Evolutionary conservation across 2,888 invertebrate species (phyloP).

Genomic region (Actias luna): DNA sequence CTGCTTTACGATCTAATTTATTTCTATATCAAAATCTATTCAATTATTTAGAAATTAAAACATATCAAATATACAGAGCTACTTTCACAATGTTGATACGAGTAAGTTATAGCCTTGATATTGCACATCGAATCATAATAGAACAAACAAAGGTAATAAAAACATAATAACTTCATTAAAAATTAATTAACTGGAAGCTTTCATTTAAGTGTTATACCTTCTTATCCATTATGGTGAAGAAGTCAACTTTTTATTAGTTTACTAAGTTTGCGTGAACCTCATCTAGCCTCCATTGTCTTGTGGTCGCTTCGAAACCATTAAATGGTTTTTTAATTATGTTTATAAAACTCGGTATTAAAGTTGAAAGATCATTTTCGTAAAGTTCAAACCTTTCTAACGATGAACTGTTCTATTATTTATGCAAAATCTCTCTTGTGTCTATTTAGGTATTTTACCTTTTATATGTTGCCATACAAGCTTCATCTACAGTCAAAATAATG

Average conservation of each 20-base stretch:
- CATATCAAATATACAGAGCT: no score
- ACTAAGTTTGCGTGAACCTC: conserved; percentile 35
- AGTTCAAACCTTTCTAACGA: not conserved
- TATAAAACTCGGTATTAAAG: conserved; percentile 31
- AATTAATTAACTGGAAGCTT: not conserved
- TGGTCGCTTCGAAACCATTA: conserved; percentile 40
- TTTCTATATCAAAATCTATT: no score
- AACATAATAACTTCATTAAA: not conserved
- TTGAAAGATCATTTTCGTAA: conserved; percentile 30
- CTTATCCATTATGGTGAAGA: not conserved
- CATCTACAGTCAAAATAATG: no score
- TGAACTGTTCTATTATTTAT: not conserved
- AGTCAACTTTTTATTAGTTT: conserved; percentile 36
- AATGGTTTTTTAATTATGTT: conserved; percentile 54
- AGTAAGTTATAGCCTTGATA: no score
- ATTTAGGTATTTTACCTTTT: no score
- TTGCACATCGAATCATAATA: not conserved
- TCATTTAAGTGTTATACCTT: not conserved
- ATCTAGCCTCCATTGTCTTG: conserved; percentile 38
- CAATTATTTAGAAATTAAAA: no score
- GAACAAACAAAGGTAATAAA: not conserved
- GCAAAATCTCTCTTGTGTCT: not conserved
- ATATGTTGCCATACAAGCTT: no score
- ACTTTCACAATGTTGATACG: no score
- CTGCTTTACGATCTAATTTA: no score